Conservation (phyloP, 2,113 vertebrate species). For the Pseudolaguvia tuberculata region DNA sequence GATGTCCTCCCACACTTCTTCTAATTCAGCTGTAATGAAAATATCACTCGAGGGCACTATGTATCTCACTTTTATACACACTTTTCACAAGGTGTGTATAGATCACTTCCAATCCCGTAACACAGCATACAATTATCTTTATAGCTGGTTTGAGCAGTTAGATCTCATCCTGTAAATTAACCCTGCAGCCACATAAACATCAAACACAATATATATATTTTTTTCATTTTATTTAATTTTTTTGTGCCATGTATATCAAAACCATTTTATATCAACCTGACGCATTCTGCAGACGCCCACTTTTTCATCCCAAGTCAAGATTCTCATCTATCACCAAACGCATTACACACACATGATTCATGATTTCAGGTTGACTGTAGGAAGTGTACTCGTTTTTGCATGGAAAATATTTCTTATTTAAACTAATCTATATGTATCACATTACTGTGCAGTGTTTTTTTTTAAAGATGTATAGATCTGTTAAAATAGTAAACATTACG, state of each 20-base stretch:
- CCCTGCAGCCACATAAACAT: neutral
- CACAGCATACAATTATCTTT: neutral
- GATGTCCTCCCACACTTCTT: slow-evolving; percentile 61
- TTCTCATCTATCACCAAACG: neutral
- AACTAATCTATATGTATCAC: neutral
- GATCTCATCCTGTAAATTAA: neutral
- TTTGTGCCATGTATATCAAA: too few relatives aligned
- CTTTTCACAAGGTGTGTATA: neutral
- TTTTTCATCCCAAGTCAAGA: neutral
- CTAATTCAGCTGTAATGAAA: slow-evolving; percentile 73
- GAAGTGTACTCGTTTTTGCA: neutral
- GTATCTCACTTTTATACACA: slow-evolving; percentile 11
- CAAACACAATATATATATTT: neutral
- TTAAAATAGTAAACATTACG: too few relatives aligned
- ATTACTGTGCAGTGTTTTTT: neutral
- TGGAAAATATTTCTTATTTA: too few relatives aligned
- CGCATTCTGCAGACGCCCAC: neutral
- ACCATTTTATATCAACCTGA: neutral
- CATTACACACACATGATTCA: neutral
- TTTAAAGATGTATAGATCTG: too few relatives aligned
- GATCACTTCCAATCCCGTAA: neutral
- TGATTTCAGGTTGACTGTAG: neutral
- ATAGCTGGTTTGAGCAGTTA: neutral
- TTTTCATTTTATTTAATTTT: too few relatives aligned
- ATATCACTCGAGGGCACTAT: slow-evolving; percentile 50